Evolutionary conservation across 2,797 vertebrate genomes (phyloP).

Genomic region (Holocentrus rufus): DNA sequence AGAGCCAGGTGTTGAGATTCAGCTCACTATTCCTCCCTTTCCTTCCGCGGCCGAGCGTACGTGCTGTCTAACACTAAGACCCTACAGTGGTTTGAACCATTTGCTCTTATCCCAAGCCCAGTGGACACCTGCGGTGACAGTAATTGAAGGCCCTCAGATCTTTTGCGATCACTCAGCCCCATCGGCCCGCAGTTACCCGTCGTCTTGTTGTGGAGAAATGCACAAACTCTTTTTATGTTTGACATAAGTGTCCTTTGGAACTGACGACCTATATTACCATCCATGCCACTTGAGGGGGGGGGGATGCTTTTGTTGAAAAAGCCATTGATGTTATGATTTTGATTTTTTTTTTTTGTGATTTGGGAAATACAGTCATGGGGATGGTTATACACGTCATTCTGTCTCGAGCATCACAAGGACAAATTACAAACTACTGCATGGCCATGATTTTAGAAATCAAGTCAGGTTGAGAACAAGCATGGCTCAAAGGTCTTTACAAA

Average conservation of each 20-base stretch:
- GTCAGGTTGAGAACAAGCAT: too few species aligned
- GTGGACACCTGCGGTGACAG: slow-evolving; percentile 61
- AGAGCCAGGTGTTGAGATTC: slow-evolving; percentile 79
- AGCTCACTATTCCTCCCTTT: slow-evolving; percentile 61
- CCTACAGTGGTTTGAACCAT: slow-evolving; percentile 56
- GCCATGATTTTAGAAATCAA: neutral
- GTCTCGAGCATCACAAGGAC: neutral
- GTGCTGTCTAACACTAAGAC: slow-evolving; percentile 59
- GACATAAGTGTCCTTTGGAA: slow-evolving; percentile 27
- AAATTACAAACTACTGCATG: slow-evolving; percentile 26
- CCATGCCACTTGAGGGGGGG: neutral
- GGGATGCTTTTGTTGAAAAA: neutral
- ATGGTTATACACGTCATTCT: too few species aligned
- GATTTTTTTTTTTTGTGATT: slow-evolving; percentile 9
- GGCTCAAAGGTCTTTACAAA: too few species aligned
- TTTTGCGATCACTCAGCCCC: slow-evolving; percentile 47
- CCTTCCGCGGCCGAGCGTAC: slow-evolving; percentile 46
- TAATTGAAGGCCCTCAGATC: slow-evolving; percentile 72
- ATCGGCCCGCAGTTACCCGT: slow-evolving; percentile 40
- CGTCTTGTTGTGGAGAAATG: slow-evolving; percentile 16
- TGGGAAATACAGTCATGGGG: too few species aligned
- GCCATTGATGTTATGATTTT: neutral
- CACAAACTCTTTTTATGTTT: slow-evolving; percentile 24
- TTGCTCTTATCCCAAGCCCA: slow-evolving; percentile 61
- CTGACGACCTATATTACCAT: neutral